Evolutionary conservation across 2,113 vertebrate genomes (phyloP).

Genomic region (Mormoops blainvillei): DNA sequence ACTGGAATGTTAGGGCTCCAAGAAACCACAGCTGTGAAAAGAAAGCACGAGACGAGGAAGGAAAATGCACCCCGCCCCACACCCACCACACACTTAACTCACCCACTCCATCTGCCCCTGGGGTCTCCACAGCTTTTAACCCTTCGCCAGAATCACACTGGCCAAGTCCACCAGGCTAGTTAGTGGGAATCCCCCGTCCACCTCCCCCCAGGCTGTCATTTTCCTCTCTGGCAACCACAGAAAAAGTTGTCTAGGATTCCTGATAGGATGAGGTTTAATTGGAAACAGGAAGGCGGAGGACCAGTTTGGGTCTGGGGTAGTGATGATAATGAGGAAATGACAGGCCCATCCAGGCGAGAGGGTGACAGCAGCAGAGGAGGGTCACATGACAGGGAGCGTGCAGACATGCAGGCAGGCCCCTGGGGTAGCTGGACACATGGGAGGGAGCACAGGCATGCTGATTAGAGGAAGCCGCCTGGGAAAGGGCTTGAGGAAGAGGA

Average conservation of each 20-base stretch:
- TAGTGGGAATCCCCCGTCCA: slow-evolving; percentile 64
- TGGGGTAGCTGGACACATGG: slow-evolving; percentile 33
- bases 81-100: neutral
- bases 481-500: neutral
- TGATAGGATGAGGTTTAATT: slow-evolving; percentile 67
- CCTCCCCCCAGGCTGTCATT: slow-evolving; percentile 39
- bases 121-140: slow-evolving; percentile 35
- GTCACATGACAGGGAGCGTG: neutral
- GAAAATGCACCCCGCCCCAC: neutral
- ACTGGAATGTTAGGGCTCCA: slow-evolving; percentile 74
- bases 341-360: slow-evolving; percentile 8
- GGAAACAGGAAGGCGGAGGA: slow-evolving; percentile 75
- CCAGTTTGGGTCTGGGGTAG: slow-evolving; percentile 50
- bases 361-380: neutral
- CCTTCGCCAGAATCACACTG: slow-evolving; percentile 21
- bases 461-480: slow-evolving; percentile 9
- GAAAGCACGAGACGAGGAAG: slow-evolving; percentile 39
- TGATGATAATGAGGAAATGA: slow-evolving; percentile 67
- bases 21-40: slow-evolving; percentile 73
- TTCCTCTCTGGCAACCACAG: slow-evolving; percentile 55
- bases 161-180: slow-evolving; percentile 13
- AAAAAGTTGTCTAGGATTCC: slow-evolving; percentile 57
- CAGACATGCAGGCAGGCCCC: slow-evolving; percentile 37
- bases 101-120: slow-evolving; percentile 55
- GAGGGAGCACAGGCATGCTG: neutral